Percentiles rank a stretch among this genome's conserved stretches.
phyloP scores from a whole-genome alignment of 2,888 invertebrate species.

The Mellilla xanthometata region DNA sequence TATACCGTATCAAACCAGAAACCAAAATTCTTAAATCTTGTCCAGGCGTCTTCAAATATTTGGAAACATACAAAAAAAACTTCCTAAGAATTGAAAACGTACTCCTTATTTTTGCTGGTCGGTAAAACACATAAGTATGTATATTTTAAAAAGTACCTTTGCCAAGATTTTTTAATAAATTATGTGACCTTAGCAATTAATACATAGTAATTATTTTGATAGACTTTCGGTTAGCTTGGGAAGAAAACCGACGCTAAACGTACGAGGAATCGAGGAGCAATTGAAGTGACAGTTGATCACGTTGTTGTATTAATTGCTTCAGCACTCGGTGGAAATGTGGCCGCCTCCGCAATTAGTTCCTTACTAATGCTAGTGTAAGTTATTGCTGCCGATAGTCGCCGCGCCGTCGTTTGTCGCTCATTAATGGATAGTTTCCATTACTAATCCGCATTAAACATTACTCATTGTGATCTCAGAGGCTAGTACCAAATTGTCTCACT shows the following conservation, averaged over 20 bases:
- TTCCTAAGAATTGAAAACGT: no score
- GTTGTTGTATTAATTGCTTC: conserved; percentile 70
- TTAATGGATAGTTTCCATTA: conserved; percentile 80
- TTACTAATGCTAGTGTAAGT: conserved; percentile 74
- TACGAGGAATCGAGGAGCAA: conserved; percentile 43
- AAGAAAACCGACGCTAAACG: conserved; percentile 7
- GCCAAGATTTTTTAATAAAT: no score
- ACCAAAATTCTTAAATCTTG: no score
- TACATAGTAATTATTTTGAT: no score
- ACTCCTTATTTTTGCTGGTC: no score
- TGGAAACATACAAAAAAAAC: no score
- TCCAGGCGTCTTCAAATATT: no score
- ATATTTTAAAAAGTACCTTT: no score
- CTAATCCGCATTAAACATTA: conserved; percentile 75
- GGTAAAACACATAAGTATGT: no score
- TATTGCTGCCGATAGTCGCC: conserved; percentile 75
- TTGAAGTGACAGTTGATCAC: conserved; percentile 52
- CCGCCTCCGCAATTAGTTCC: conserved; percentile 78
- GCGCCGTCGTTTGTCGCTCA: conserved; percentile 76
- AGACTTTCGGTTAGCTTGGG: no score
- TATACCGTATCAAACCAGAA: no score
- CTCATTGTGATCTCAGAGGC: conserved; percentile 67
- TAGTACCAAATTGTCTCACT: conserved; percentile 59
- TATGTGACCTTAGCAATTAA: no score
- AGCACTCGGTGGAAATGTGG: conserved; percentile 67